Base-by-base conservation (phyloP, 2,113 vertebrate species). In the Leptosomus discolor region DNA sequence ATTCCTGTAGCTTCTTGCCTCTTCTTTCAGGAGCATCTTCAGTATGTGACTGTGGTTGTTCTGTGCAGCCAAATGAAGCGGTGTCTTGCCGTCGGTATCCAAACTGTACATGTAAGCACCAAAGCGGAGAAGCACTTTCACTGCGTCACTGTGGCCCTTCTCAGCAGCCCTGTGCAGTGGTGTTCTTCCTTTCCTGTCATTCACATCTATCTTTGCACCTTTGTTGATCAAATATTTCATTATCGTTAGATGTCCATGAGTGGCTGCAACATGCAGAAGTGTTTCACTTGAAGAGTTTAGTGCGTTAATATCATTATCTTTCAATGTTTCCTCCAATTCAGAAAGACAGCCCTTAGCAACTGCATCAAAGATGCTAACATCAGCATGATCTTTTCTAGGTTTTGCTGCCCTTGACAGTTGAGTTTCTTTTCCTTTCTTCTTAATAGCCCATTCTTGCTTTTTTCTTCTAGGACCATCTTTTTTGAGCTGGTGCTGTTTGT, bases 141-240 rank as follows among this genome's bases (percentile, higher is more conserved):
- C 96, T 41, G 95, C 95, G 3, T 94, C 83, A 11, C 61, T 34
- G 0, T 98, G 97, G 39, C 98, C 98, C 53, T 93, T 97, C 87
- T 96, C 97, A 67, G 98, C 97, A 56, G 98, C 98, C 41, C 93
- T 97, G 92, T 99, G 98, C 73, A 99, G 96, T 37, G 98, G 95
- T 58, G 98, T 98, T 79, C 94, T 97, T 45, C 97, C 97, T 22
- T 97, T 88, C 11, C 71, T 57, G 70, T 99, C 98, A 82, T 90
- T 98, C 34, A 93, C 70, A 27, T 98, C 97, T 67, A 91, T 20
- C 88, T 97, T 97, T 64, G 97, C 98, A 57, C 98, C 98, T 92
- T 95, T 98, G 54, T 51, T 92, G 39, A 98, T 97, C 81, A 99
- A 94, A 84, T 98, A 97, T n/a, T 98, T 93, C 45, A 96, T 15